Conservation (phyloP, 2,888 invertebrate species). For the Anarsia innoxiella region DNA sequence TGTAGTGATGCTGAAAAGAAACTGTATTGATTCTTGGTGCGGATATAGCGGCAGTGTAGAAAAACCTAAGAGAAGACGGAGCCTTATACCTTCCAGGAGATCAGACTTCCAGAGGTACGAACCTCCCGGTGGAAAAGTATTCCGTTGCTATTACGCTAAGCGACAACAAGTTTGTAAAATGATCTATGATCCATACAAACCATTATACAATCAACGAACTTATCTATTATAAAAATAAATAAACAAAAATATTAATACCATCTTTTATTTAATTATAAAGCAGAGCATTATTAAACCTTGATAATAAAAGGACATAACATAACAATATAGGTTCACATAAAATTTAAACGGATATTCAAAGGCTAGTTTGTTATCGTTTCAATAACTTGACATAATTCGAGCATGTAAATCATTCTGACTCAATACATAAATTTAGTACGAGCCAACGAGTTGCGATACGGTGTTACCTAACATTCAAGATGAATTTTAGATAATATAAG, state of each 20-base stretch:
- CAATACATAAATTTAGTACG: constrained; percentile 6
- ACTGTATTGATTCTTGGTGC: constrained; percentile 47
- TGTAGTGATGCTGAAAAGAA: constrained; percentile 35
- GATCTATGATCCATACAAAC: no score
- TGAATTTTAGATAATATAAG: constrained; percentile 20
- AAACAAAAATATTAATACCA: no score
- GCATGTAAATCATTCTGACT: constrained; percentile 14
- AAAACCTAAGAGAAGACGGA: constrained; percentile 20
- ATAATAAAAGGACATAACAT: no score
- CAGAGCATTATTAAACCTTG: no score
- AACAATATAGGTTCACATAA: no score
- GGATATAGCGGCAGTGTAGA: constrained; percentile 40
- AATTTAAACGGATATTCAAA: no score
- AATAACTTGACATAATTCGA: constrained; percentile 3
- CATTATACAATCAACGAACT: background rate
- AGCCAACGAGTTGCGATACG: constrained; percentile 10
- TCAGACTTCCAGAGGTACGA: constrained; percentile 25
- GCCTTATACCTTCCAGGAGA: constrained; percentile 22
- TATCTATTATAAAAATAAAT: background rate
- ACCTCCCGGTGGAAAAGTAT: constrained; percentile 51
- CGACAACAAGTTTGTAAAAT: constrained; percentile 56
- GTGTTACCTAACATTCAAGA: constrained; percentile 19
- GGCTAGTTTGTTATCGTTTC: no score
- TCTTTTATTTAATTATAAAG: no score
- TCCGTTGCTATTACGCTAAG: constrained; percentile 51